A percentile compares a stretch with the other conserved stretches of the same genome.
Conservation (phyloP, 2,888 invertebrate species). For the Heteromurus nitidus region DNA sequence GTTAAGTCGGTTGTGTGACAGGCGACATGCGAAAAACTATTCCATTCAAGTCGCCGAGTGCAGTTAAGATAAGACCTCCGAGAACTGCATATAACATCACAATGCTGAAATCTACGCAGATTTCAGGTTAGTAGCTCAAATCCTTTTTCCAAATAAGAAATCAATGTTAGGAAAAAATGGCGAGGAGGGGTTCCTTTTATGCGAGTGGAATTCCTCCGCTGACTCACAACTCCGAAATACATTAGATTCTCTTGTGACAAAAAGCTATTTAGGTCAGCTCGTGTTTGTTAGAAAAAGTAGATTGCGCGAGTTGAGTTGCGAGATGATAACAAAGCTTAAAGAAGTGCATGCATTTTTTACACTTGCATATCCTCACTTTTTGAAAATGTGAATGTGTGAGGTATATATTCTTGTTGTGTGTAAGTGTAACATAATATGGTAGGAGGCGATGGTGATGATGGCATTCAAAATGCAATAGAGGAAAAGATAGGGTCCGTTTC, state of each 20-base stretch:
- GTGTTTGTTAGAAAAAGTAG: neutral
- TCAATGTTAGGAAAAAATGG: neutral
- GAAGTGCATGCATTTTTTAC: neutral
- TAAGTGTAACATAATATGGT: slow-evolving; percentile 3
- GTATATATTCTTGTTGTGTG: neutral
- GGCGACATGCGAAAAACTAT: too few species aligned
- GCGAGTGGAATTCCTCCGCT: neutral
- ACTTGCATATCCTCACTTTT: neutral
- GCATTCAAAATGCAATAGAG: too few species aligned
- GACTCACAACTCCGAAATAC: neutral
- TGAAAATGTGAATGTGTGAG: too few species aligned
- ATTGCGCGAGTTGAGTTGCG: neutral
- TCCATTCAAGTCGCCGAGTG: too few species aligned
- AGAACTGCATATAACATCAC: neutral
- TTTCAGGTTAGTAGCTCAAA: slow-evolving; percentile 19
- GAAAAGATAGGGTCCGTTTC: neutral
- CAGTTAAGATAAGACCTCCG: neutral
- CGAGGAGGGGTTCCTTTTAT: neutral
- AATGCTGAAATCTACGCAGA: too few species aligned
- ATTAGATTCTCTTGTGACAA: slow-evolving; percentile 11
- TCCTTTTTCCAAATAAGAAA: neutral
- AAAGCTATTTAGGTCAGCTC: slow-evolving; percentile 41
- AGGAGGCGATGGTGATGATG: neutral
- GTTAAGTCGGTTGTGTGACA: too few species aligned
- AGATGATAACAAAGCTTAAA: neutral